phyloP scores from a whole-genome alignment of 1,140 invertebrate species.

The Scaptomyza graminum region DNA sequence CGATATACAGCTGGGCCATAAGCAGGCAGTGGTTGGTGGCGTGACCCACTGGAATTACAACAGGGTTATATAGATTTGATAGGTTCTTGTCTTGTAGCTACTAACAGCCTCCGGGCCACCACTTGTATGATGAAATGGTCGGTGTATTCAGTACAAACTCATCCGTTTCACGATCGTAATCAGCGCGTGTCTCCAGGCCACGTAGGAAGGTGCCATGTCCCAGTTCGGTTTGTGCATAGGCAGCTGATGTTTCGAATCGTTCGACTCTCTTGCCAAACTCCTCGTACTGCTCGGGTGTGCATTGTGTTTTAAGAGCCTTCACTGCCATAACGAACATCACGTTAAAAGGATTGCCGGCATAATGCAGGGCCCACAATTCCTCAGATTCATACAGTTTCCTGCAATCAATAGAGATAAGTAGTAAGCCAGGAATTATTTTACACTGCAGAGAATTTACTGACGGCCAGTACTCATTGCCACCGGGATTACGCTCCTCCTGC shows the following conservation, averaged over 20 bases:
- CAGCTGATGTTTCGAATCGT: conserved; percentile 92
- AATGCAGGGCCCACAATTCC: conserved; percentile 82
- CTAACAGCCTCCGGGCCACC: conserved; percentile 97
- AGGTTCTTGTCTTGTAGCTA: conserved; percentile 42
- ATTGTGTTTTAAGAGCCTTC: conserved; percentile 93
- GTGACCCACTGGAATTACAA: conserved; percentile 90
- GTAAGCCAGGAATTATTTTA: background rate
- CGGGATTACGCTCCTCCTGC: conserved; percentile 87
- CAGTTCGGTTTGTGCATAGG: conserved; percentile 97
- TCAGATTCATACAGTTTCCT: conserved; percentile 50
- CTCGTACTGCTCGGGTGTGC: conserved; percentile 92
- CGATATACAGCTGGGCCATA: conserved; percentile 94
- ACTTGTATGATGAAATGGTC: conserved; percentile 95
- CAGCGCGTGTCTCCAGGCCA: conserved; percentile 95
- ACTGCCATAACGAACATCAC: conserved; percentile 97
- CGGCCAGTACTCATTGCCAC: conserved; percentile 88
- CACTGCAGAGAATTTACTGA: conserved; percentile 47
- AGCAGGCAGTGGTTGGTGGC: conserved; percentile 94
- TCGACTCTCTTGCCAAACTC: conserved; percentile 90
- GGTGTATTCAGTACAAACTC: conserved; percentile 96
- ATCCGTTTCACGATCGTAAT: conserved; percentile 92
- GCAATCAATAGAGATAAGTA: background rate
- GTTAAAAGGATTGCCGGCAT: conserved; percentile 91
- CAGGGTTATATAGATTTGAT: background rate
- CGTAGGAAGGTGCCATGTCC: conserved; percentile 97